Evolutionary conservation across 1,140 invertebrate species (phyloP), one percentile per base, ranked within the genome.

Genomic region (Hyles euphorbiae): DNA sequence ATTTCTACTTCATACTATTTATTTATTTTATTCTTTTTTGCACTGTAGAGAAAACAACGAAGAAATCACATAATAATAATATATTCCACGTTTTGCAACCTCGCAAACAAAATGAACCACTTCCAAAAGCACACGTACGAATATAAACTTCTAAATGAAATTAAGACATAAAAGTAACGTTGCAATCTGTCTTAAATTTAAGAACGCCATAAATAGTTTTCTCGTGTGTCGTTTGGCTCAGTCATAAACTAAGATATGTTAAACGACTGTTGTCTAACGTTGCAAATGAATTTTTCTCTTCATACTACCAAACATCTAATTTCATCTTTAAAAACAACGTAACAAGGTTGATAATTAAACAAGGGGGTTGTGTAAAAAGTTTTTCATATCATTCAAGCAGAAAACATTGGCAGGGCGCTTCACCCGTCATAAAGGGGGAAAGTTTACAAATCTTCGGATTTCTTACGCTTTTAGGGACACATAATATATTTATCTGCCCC

Each of bases 401-500:
- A 85, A 88, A 84, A 86, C 82, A 85, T 85, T 71, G 81, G 76
- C 76, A 70, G 63, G 69, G 81, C 68, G 71, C 75, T 81, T 84
- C 69, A 67, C 75, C 74, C 79, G 72, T 87, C 83, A 85, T 86
- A 87, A 86, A 86, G 75, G 85, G 81, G 83, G 74, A 88, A 87
- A 86, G 73, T 87, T 88, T 88, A 85, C 82, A 88, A 86, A 88
- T 88, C 82, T 85, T 76, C 67, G 82, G 76, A 86, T 85, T 88
- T 88, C 85, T 84, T 85, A 82, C 78, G 83, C 83, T 88, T 85
- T 86, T 78, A 79, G 78, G 72, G 79, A 76, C 76, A 83, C 82
- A 83, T 83, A 85, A 86, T 86, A 77, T 80, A 88, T 86, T 88
- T 88, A 88, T 86, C 81, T 80, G 72, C 81, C 85, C 81, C 81